Conservation (phyloP, 2,797 vertebrate species). For the Paguma larvata region DNA sequence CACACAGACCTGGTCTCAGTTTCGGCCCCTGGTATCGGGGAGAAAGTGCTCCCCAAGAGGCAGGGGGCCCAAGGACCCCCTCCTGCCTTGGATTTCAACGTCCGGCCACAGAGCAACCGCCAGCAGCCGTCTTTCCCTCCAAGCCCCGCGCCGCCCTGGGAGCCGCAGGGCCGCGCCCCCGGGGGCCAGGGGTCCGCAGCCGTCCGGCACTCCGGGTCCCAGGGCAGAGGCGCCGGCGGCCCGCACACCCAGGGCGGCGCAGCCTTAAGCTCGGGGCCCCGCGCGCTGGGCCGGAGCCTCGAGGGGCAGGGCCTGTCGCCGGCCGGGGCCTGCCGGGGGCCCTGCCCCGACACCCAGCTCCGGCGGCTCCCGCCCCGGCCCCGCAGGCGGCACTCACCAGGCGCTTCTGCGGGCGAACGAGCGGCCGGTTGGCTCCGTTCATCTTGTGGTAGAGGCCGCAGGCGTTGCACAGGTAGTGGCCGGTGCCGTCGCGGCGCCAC, state of each 20-base stretch:
- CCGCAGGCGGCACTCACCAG: constrained; percentile 91
- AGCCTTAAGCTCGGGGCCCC: too few relatives aligned
- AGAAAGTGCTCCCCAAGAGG: not conserved
- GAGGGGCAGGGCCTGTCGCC: too few relatives aligned
- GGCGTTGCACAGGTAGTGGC: constrained; percentile 98
- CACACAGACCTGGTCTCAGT: not conserved
- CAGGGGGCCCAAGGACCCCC: not conserved
- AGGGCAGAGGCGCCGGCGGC: too few relatives aligned
- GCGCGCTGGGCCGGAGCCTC: not conserved
- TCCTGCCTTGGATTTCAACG: accelerated
- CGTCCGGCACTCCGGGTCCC: too few relatives aligned
- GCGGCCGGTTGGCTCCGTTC: constrained; percentile 98
- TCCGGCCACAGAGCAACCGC: not conserved
- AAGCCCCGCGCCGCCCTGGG: too few relatives aligned
- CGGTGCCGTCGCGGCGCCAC: constrained; percentile 98
- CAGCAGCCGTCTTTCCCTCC: not conserved
- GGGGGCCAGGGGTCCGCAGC: not conserved
- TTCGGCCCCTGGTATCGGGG: accelerated
- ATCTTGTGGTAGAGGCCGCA: constrained; percentile 99
- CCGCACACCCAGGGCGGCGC: too few relatives aligned
- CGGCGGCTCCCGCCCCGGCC: too few relatives aligned
- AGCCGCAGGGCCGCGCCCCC: not conserved
- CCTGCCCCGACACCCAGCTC: too few relatives aligned
- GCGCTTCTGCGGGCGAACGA: constrained; percentile 97
- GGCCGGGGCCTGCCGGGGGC: too few relatives aligned